phyloP scores from a whole-genome alignment of 2,888 invertebrate genomes.

The Acholoe squamosa region DNA sequence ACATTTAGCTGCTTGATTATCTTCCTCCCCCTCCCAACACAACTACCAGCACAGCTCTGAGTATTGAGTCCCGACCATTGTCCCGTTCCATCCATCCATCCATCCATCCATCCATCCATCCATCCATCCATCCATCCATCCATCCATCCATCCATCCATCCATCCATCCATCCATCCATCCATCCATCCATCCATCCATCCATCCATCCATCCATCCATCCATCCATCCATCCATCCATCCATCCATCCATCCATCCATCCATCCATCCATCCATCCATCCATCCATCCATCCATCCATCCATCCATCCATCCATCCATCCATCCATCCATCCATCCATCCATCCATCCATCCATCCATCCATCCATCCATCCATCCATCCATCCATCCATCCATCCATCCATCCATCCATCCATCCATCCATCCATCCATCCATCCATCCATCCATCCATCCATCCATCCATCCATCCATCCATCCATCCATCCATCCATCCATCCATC shows the following conservation, averaged over 20 bases:
- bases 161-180: conserved; percentile 36
- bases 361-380: conserved; percentile 11
- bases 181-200: conserved; percentile 36
- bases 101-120: conserved; percentile 36
- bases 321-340: conserved; percentile 36
- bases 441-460: too few species aligned
- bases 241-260: conserved; percentile 36
- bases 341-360: conserved; percentile 36
- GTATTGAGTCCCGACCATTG: too few species aligned
- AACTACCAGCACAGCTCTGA: too few species aligned
- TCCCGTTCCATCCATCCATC: conserved; percentile 36
- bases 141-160: conserved; percentile 36
- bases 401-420: too few species aligned
- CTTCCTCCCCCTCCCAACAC: too few species aligned
- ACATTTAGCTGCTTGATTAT: too few species aligned
- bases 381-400: too few species aligned
- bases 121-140: conserved; percentile 36
- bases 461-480: too few species aligned
- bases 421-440: too few species aligned
- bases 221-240: conserved; percentile 45
- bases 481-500: too few species aligned
- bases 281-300: conserved; percentile 36
- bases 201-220: conserved; percentile 36
- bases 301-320: conserved; percentile 36
- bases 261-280: conserved; percentile 36